Base-by-base conservation (phyloP, 2,888 invertebrate species). In the Campaea margaritaria region DNA sequence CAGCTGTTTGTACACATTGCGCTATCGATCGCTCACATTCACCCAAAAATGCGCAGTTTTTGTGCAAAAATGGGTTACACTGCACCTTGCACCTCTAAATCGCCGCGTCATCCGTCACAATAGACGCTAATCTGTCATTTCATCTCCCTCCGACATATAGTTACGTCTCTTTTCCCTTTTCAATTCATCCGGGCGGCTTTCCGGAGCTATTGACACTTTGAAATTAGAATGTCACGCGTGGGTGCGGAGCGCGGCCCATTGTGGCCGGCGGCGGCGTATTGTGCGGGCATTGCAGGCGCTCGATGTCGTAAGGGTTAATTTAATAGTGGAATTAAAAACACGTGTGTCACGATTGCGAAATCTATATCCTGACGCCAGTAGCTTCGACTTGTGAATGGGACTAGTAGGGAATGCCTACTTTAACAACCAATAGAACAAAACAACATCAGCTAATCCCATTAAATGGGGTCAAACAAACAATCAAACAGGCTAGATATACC, bases 211-310 rank as follows among this genome's bases (percentile, higher is more conserved):
- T 85, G 87, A 86, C 86, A 86, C 83, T 87, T 86, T 81, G 83
- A 83, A 85, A 87, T 85, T 85, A 85, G 84, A 85, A 84, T 83
- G 87, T 88, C 85, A 88, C 83, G 89, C 89, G 89, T 88, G 90
- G 89, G 87, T 87, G 89, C 82, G 78, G 70, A 76, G 80, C 83
- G 86, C 83, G 86, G 86, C 80, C 79, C 81, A 87, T 88, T 88
- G 87, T 89, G 70, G 69, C 81, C 81, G 21, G 77, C 79, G 69
- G 81, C 81, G 21, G 77, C 79, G 68, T 73, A 70, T 73, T 72
- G 75, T 73, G 73, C 70, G 74, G 75, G 77, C 81, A 76, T 31
- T 73, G 73, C 70, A 73, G 75, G 80, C 79, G 76, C 79, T 75
- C 73, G 71, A 61, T 78, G 75, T 76, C 74, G 74, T 76, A 75